phyloP scores from a whole-genome alignment of 1,140 invertebrate species.

The Trichonephila clavipes region DNA sequence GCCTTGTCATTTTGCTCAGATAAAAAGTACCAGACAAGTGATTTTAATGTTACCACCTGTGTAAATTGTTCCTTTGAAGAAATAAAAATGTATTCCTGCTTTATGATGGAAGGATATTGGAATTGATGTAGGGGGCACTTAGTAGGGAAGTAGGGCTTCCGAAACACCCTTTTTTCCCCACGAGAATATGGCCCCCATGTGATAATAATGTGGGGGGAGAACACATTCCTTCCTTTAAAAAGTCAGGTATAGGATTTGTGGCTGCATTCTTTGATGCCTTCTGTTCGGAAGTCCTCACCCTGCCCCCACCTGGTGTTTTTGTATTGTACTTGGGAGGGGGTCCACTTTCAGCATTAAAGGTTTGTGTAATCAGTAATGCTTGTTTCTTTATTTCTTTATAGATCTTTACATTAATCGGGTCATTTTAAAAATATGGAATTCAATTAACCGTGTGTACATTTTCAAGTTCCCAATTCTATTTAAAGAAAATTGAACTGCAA shows the following conservation, averaged over 20 bases:
- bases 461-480: too few species aligned
- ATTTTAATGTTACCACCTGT: slow-evolving; percentile 74
- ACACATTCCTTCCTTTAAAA: slow-evolving; percentile 51
- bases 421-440: too few species aligned
- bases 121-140: slow-evolving; percentile 11
- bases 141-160: not conserved
- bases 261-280: slow-evolving; percentile 54
- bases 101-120: not conserved
- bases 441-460: too few species aligned
- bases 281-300: slow-evolving; percentile 10
- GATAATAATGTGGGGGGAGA: not conserved
- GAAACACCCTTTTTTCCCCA: not conserved
- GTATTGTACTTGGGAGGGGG: slow-evolving; percentile 62
- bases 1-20: slow-evolving; percentile 76
- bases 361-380: slow-evolving; percentile 68
- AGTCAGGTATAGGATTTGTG: slow-evolving; percentile 8
- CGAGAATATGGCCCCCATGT: not conserved
- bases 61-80: slow-evolving; percentile 75
- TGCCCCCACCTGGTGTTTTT: slow-evolving; percentile 52
- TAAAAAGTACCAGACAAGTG: slow-evolving; percentile 54
- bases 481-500: too few species aligned
- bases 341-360: slow-evolving; percentile 74
- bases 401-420: too few species aligned
- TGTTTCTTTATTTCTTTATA: slow-evolving; percentile 27
- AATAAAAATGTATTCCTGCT: slow-evolving; percentile 70